Evolutionary conservation across 2,888 invertebrate genomes (phyloP).

Genomic region (Lutraria lutraria): DNA sequence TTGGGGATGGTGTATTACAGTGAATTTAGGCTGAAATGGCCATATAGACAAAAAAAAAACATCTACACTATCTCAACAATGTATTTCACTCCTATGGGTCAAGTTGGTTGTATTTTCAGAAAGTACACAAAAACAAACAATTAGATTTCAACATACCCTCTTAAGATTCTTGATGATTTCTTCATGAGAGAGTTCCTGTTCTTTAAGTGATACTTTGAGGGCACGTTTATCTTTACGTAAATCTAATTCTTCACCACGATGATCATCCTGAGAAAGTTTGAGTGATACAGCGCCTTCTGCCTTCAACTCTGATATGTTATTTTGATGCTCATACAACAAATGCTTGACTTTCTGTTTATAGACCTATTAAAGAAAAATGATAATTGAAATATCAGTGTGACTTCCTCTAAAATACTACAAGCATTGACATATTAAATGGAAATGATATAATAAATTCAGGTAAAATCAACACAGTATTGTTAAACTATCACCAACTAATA

Average conservation of each 20-base stretch:
- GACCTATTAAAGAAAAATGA: constrained; percentile 87
- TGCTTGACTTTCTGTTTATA: constrained; percentile 97
- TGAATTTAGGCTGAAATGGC: no score
- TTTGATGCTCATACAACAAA: constrained; percentile 96
- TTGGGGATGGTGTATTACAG: no score
- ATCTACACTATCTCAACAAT: no score
- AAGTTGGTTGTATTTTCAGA: not conserved
- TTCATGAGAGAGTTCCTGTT: constrained; percentile 91
- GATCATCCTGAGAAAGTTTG: constrained; percentile 93
- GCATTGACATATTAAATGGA: no score
- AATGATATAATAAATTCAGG: no score
- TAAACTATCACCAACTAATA: no score
- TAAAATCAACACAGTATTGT: no score
- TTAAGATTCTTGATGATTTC: constrained; percentile 92
- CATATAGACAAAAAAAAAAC: no score
- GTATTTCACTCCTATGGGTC: no score
- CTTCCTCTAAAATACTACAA: no score
- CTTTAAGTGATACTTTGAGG: constrained; percentile 90
- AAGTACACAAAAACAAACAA: not conserved
- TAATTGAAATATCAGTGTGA: no score
- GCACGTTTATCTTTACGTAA: constrained; percentile 92
- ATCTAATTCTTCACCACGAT: constrained; percentile 92
- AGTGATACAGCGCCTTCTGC: constrained; percentile 91
- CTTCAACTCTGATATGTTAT: constrained; percentile 93
- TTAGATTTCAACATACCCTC: constrained; percentile 87